Evolutionary conservation across 2,797 vertebrate species (phyloP).

Genomic region (Smutsia temminckii): DNA sequence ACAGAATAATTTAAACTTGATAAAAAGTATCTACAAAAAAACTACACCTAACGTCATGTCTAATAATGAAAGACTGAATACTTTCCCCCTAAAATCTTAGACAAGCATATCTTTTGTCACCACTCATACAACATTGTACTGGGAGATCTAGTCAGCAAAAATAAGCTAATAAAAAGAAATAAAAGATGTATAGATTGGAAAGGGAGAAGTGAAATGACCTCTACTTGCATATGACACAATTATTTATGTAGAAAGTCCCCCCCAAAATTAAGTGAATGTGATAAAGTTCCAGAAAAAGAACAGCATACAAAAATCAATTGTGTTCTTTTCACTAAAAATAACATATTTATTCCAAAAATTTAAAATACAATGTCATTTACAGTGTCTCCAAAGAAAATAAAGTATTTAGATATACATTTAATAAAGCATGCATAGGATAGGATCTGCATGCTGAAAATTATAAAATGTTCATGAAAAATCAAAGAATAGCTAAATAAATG

Average conservation of each 20-base stretch:
- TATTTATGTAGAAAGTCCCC: background rate
- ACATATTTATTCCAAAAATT: background rate
- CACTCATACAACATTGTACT: background rate
- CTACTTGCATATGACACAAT: background rate
- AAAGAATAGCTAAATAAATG: background rate
- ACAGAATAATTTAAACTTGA: background rate
- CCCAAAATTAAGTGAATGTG: background rate
- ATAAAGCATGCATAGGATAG: background rate
- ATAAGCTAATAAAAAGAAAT: background rate
- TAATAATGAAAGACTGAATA: background rate
- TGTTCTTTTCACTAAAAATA: background rate
- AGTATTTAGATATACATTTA: background rate
- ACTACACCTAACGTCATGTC: background rate
- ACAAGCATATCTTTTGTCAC: background rate
- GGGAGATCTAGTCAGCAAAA: background rate
- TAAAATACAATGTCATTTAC: background rate
- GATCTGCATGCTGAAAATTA: background rate
- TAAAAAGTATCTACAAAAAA: background rate
- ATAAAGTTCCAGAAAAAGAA: background rate
- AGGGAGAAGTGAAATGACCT: background rate
- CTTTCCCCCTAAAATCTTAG: background rate
- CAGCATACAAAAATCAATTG: background rate
- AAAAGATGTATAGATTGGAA: background rate
- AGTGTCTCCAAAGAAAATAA: background rate
- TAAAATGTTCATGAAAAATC: background rate